Evolutionary conservation across 1,140 invertebrate genomes (phyloP), one percentile per base, ranked within the genome.

Genomic region (Delia radicum): DNA sequence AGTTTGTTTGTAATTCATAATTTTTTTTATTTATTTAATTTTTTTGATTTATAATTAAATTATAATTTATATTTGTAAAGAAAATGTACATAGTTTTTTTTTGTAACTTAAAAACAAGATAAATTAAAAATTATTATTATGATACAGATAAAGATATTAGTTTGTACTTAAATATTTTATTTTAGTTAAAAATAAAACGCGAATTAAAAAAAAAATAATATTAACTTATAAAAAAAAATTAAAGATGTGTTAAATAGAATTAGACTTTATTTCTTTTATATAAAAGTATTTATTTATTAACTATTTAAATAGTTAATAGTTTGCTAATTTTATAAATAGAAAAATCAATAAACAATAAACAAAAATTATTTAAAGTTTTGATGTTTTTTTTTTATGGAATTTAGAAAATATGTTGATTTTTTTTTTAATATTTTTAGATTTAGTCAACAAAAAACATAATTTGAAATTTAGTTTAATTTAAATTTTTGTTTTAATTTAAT

Each of bases 41-140:
- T 48, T 74, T 26, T 37, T 27, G 48, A 55, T 55, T 55, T 55
- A 55, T 55, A 55, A 55, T 55, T 55, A 55, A 55, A 55, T 55
- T 21, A 55, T 55, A 55, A 55, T 24, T 55, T 55, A 21, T 8
- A 21, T 55, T 55, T 55, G 5, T 55, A 55, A 55, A 55, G 18
- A 55, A 55, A 71, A 37, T 71, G 29, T 37, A 33, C 67, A 71
- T 71, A 33, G 29, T 37, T 29, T 8, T 71, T 71, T n/a, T 13
- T 24, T 37, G 26, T 42, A 31, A 33, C 18, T 71, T 21, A 24
- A 33, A 33, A 18, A 13, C 42, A 37, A 21, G 7, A 67, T 71
- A 33, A 33, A 71, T 71, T 21, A 71, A 71, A 71, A 42, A 31
- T 63, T 63, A 61, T 46, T 74, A 46, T 24, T 55, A 55, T 55